phyloP scores from a whole-genome alignment of 2,888 invertebrate species.

The Byasa hedistus region DNA sequence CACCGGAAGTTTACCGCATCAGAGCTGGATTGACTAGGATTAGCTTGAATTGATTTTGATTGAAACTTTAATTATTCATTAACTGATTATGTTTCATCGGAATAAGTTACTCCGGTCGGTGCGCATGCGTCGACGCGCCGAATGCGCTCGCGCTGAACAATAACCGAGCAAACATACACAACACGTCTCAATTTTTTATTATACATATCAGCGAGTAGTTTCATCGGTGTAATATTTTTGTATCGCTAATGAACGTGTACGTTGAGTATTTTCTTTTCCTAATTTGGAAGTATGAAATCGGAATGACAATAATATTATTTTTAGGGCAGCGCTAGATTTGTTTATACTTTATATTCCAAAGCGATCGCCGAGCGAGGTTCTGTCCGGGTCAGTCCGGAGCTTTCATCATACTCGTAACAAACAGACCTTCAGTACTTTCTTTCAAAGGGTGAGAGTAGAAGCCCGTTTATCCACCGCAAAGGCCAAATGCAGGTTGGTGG shows the following conservation, averaged over 20 bases:
- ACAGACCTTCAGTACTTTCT: too few relatives aligned
- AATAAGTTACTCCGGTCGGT: background rate
- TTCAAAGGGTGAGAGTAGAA: too few relatives aligned
- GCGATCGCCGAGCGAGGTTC: background rate
- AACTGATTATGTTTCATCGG: background rate
- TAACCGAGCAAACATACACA: constrained; percentile 17
- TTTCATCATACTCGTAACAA: too few relatives aligned
- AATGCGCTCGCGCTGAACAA: constrained; percentile 13
- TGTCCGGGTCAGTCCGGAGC: background rate
- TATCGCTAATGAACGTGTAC: background rate
- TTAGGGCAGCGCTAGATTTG: constrained; percentile 27
- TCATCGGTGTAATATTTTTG: background rate
- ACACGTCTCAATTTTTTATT: constrained; percentile 21
- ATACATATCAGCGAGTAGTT: constrained; percentile 27
- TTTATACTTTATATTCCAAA: constrained; percentile 11
- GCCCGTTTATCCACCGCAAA: too few relatives aligned
- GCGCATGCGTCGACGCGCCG: background rate
- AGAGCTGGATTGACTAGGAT: background rate
- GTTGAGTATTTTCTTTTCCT: constrained; percentile 3
- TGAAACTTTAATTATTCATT: background rate
- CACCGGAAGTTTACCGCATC: constrained; percentile 1
- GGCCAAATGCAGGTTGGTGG: too few relatives aligned
- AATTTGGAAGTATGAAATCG: constrained; percentile 9
- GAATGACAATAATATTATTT: constrained; percentile 31
- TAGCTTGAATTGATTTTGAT: background rate